Base-by-base conservation (phyloP, 2,797 vertebrate species). In the Rhinophrynus dorsalis region DNA sequence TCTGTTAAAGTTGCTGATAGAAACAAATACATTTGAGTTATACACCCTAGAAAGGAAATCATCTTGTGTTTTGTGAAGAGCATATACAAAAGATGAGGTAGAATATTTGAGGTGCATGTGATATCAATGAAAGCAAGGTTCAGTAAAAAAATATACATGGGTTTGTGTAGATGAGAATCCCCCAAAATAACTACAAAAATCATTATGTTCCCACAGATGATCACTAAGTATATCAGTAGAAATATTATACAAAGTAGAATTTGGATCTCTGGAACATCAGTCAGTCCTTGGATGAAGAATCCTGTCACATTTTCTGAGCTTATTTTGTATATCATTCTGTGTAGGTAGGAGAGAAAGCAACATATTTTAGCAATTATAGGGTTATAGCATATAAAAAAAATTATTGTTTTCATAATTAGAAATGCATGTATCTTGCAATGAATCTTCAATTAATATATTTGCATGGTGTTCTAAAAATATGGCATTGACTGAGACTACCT, bases 81-180 rank as follows among this genome's bases (percentile, higher is more conserved):
- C 9, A 17, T 38, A 15, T 51, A 3, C 18, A 54, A 29, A 4
- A 65, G 9, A 38, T 30, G 30, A 3, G 62, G 50, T n/a, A 55
- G 30, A 32, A 65, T 55, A 44, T 54, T 65, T 15, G 62, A 42
- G 1, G 50, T 55, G 15, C 15, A 42, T 0, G 24, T 13, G 12
- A 65, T 42, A 3, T 65, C 62, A 30, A 65, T 42, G 17, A 65
- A 7, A 1, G 62, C 54, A 27, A 65, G 50, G 20, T 54, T 66
- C 29, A 44, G 24, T 21, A 66, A 24, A 10, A 66, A 66, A 11
- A 44, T 24, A 9, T 66, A 55, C 63, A 66, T 66, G 1, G 63
- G 63, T 9, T 27, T 45, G 20, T 66, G 63, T 15, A 66, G 12
- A 2, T 26, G 6, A 24, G 38, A 2, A n/a, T 32, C n/a, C 18